Conservation (phyloP, 2,888 invertebrate species). For the Camptogramma bilineatum region DNA sequence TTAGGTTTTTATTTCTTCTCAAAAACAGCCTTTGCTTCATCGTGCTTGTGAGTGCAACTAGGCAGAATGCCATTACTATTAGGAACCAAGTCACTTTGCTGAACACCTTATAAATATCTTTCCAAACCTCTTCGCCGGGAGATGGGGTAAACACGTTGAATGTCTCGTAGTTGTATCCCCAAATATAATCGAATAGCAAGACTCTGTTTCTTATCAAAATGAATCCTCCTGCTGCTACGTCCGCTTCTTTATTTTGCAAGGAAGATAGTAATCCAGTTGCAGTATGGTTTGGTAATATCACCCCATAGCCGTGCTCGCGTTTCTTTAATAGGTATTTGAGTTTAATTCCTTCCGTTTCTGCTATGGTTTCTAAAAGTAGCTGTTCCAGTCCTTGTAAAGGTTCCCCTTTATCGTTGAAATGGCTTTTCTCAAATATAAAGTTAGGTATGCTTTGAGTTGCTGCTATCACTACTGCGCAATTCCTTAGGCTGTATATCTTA, state of each 20-base stretch:
- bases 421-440: conserved; percentile 52
- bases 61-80: conserved; percentile 50
- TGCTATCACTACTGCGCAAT: conserved; percentile 58
- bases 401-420: conserved; percentile 48
- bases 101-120: conserved; percentile 62
- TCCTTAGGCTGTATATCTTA: conserved; percentile 42
- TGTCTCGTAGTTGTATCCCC: conserved; percentile 58
- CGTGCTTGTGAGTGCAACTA: conserved; percentile 45
- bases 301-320: conserved; percentile 47
- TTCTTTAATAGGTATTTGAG: conserved; percentile 49
- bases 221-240: conserved; percentile 60
- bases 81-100: conserved; percentile 56
- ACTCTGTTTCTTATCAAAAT: conserved; percentile 59
- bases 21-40: conserved; percentile 39
- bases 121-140: conserved; percentile 54
- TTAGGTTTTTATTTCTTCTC: conserved; percentile 39
- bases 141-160: conserved; percentile 57
- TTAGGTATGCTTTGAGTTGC: conserved; percentile 55
- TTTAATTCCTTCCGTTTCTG: conserved; percentile 49
- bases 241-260: conserved; percentile 54
- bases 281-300: conserved; percentile 59
- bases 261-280: conserved; percentile 57
- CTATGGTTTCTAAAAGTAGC: conserved; percentile 58
- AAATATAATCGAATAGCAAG: conserved; percentile 62
- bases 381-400: conserved; percentile 60